These are phyloP conservation scores for Xiphorhynchus erythropygius DNA, from an alignment of 2,797 vertebrate species.

Conservation along the genomic window DNA sequence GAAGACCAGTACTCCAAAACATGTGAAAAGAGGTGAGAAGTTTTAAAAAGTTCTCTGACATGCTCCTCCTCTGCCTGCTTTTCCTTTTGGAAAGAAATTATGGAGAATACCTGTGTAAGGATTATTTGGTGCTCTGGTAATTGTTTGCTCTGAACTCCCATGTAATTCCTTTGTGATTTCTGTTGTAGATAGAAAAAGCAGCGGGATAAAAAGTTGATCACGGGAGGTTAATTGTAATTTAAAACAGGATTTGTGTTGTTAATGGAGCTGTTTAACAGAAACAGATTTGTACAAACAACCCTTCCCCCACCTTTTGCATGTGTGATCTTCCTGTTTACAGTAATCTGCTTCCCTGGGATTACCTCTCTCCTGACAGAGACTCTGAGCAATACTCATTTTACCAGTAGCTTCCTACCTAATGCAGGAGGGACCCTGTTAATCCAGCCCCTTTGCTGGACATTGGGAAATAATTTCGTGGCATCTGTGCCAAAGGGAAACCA, in stretches of 20 bases:
- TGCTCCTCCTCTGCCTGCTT: neutral
- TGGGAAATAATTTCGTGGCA: neutral
- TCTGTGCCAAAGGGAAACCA: neutral
- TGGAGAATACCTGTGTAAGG: neutral
- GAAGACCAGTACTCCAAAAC: neutral
- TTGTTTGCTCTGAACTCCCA: neutral
- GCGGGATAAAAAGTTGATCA: neutral
- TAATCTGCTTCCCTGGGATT: conserved; percentile 76
- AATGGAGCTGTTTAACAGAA: conserved; percentile 59
- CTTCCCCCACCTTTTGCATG: conserved; percentile 52
- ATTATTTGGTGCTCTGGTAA: neutral
- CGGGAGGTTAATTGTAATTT: neutral
- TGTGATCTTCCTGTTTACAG: conserved; percentile 70
- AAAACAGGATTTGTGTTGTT: conserved; percentile 52
- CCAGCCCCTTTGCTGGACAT: neutral
- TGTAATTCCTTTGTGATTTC: neutral
- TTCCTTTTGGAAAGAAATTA: neutral
- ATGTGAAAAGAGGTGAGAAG: neutral
- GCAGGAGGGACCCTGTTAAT: conserved; percentile 53
- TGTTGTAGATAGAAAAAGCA: neutral
- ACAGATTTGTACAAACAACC: conserved; percentile 48
- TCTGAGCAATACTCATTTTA: conserved; percentile 23
- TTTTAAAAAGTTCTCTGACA: neutral
- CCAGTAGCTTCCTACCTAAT: conserved; percentile 30
- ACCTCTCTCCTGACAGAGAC: conserved; percentile 49